phyloP scores from a whole-genome alignment of 2,797 vertebrate species.

The Enteromius anoplus region DNA sequence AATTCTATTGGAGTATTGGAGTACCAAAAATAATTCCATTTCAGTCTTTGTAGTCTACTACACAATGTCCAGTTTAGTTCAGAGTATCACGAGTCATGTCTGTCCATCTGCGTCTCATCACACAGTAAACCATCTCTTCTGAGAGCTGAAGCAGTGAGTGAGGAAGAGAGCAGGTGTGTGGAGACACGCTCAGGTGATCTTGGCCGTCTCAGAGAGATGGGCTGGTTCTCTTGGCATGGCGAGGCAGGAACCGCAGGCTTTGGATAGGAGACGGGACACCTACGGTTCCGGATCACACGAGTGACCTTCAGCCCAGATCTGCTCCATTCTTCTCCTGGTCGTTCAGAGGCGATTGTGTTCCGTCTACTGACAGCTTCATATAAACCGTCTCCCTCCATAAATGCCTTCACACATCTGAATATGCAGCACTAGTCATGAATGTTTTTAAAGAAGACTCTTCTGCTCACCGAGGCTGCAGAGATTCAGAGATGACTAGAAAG shows the following conservation, averaged over 20 bases:
- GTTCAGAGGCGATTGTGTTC: neutral
- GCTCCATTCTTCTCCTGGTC: constrained; percentile 12
- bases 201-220: constrained; percentile 29
- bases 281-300: constrained; percentile 43
- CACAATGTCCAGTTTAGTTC: neutral
- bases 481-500: too few relatives aligned
- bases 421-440: too few relatives aligned
- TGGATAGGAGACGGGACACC: constrained; percentile 55
- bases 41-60: neutral
- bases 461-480: too few relatives aligned
- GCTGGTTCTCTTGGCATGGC: constrained; percentile 55
- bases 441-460: too few relatives aligned
- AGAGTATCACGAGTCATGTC: neutral
- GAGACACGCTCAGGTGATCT: constrained; percentile 23
- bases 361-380: too few relatives aligned
- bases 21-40: too few relatives aligned
- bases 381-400: too few relatives aligned
- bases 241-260: constrained; percentile 51
- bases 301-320: constrained; percentile 56
- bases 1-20: too few relatives aligned
- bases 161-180: neutral
- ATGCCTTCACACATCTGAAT: too few relatives aligned
- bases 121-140: neutral
- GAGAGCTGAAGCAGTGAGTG: neutral
- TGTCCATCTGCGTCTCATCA: neutral